phyloP scores from a whole-genome alignment of 2,113 vertebrate genomes.

The Microtus oregoni region DNA sequence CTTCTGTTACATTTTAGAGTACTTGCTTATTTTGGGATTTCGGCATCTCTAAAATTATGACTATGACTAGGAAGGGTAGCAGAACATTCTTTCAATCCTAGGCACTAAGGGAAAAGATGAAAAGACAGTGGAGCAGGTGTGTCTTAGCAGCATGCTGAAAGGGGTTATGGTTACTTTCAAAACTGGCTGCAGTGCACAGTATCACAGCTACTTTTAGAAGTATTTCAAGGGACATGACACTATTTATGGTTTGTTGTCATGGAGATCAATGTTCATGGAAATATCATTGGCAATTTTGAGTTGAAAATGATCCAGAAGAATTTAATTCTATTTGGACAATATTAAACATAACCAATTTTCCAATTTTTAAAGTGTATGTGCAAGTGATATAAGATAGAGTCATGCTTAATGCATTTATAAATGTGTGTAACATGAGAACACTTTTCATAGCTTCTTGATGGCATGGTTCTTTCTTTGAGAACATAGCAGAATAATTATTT shows the following conservation, averaged over 20 bases:
- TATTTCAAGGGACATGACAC: not conserved
- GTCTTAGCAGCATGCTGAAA: not conserved
- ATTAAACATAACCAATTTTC: not conserved
- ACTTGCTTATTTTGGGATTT: not conserved
- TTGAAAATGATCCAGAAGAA: conserved; percentile 8
- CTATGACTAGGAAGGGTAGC: not conserved
- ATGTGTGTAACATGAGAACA: not conserved
- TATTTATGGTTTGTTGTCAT: not conserved
- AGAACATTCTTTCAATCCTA: not conserved
- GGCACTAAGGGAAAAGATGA: not conserved
- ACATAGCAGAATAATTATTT: not conserved
- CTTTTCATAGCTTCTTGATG: not conserved
- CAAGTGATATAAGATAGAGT: not conserved
- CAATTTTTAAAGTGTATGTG: not conserved
- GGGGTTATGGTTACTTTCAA: not conserved
- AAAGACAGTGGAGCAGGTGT: not conserved
- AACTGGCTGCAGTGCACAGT: not conserved
- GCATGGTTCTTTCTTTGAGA: not conserved
- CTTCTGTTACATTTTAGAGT: not conserved
- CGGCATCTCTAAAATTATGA: not conserved
- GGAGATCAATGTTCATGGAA: not conserved
- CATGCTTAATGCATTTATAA: not conserved
- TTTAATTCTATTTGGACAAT: not conserved
- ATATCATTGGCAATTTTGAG: not conserved
- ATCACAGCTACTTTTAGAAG: not conserved